These are phyloP conservation scores for Poeciliopsis occidentalis DNA, from an alignment of 2,113 vertebrate genomes.

Conservation along the genomic window DNA sequence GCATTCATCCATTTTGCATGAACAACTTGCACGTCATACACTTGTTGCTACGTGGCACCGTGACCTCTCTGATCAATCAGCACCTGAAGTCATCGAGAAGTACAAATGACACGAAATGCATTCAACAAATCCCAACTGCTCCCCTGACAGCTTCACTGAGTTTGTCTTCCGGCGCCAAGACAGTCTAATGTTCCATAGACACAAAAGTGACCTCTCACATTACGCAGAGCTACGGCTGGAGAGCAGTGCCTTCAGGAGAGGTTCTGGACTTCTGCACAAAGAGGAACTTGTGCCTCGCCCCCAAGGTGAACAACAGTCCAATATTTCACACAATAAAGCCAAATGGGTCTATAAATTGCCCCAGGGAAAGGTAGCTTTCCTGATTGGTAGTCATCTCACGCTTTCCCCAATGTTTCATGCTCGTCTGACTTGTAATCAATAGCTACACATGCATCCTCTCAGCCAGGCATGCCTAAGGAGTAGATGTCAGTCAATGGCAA, in stretches of 20 bases:
- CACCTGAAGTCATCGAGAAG: constrained; percentile 24
- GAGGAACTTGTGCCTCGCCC: constrained; percentile 57
- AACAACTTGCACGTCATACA: constrained; percentile 3
- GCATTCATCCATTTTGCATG: background rate
- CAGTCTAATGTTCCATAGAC: constrained; percentile 50
- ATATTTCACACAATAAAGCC: constrained; percentile 72
- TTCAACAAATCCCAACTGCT: constrained; percentile 37
- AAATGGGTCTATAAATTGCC: constrained; percentile 78
- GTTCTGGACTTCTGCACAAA: constrained; percentile 47
- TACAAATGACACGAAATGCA: constrained; percentile 50
- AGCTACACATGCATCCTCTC: constrained; percentile 75
- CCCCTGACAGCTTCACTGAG: constrained; percentile 34
- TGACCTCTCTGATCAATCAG: constrained; percentile 16
- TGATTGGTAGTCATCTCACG: constrained; percentile 76
- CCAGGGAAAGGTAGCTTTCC: constrained; percentile 71
- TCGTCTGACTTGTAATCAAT: constrained; percentile 82
- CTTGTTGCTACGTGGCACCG: background rate
- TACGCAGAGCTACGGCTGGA: constrained; percentile 46
- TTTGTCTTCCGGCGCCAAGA: constrained; percentile 51
- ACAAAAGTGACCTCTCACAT: constrained; percentile 65
- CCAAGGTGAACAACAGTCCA: constrained; percentile 59
- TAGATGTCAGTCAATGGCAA: constrained; percentile 66
- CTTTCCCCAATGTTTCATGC: constrained; percentile 79
- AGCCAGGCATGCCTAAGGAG: constrained; percentile 64
- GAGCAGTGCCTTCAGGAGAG: constrained; percentile 53